Percentiles rank a stretch among this genome's conserved stretches.
Conservation (phyloP, 2,113 vertebrate genomes). For the Pongo pygmaeus region DNA sequence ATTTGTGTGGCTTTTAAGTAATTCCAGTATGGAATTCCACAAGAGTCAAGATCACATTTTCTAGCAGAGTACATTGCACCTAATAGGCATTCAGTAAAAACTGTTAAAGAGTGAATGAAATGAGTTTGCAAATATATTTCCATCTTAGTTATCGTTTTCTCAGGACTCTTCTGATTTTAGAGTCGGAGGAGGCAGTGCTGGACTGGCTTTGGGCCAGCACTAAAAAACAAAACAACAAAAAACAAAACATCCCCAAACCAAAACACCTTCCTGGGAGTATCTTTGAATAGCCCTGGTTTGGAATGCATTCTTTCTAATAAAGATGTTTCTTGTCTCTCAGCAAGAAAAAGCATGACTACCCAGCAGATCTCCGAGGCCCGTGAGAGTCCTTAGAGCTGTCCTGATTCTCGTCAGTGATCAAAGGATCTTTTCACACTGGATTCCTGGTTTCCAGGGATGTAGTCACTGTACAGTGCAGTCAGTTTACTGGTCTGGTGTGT, state of each 20-base stretch:
- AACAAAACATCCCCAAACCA: neutral
- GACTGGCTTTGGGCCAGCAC: neutral
- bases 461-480: neutral
- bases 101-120: neutral
- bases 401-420: slow-evolving; percentile 18
- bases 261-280: neutral
- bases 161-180: neutral
- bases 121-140: neutral
- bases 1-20: neutral
- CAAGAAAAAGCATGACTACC: neutral
- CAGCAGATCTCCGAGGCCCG: neutral
- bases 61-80: neutral
- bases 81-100: neutral
- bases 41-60: neutral
- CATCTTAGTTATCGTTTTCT: neutral
- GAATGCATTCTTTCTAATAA: slow-evolving; percentile 29
- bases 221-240: neutral
- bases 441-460: neutral
- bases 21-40: neutral
- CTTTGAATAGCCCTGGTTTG: neutral
- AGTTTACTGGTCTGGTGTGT: neutral
- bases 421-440: neutral
- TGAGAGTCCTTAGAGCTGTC: neutral
- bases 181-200: neutral
- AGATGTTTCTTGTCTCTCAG: slow-evolving; percentile 47